These are phyloP conservation scores for Melolontha melolontha DNA, from an alignment of 2,888 invertebrate genomes.

Conservation along the genomic window DNA sequence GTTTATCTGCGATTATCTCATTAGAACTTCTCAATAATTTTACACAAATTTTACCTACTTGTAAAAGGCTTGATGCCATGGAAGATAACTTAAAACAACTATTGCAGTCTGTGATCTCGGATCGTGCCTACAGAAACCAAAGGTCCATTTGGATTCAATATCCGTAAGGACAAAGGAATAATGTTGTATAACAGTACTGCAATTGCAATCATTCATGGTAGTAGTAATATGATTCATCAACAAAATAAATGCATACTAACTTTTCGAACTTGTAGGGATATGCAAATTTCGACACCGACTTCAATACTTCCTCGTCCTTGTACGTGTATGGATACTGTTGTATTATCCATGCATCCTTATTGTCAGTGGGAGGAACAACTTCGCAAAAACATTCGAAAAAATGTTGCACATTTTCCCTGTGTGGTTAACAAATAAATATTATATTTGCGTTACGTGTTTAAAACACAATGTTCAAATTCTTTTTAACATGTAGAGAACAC, in stretches of 20 bases:
- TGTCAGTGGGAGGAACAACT: slow-evolving; percentile 76
- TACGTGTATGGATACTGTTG: slow-evolving; percentile 88
- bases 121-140: slow-evolving; percentile 97
- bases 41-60: slow-evolving; percentile 70
- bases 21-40: slow-evolving; percentile 19
- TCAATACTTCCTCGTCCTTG: slow-evolving; percentile 86
- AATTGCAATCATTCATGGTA: slow-evolving; percentile 58
- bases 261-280: slow-evolving; percentile 86
- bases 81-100: slow-evolving; percentile 88
- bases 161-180: slow-evolving; percentile 98
- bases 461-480: not conserved
- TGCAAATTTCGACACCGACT: slow-evolving; percentile 90
- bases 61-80: slow-evolving; percentile 98
- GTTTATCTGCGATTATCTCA: slow-evolving; percentile 17
- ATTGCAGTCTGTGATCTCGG: slow-evolving; percentile 88
- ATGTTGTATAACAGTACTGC: slow-evolving; percentile 87
- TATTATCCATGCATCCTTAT: slow-evolving; percentile 77
- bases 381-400: slow-evolving; percentile 88
- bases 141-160: slow-evolving; percentile 95
- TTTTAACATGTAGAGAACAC: not conserved
- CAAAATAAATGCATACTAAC: slow-evolving; percentile 67
- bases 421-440: slow-evolving; percentile 53
- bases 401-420: slow-evolving; percentile 82
- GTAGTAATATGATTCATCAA: slow-evolving; percentile 3
- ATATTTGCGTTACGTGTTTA: not conserved